Base-by-base conservation (phyloP, 2,113 vertebrate genomes). In the Hemibagrus wyckioides region DNA sequence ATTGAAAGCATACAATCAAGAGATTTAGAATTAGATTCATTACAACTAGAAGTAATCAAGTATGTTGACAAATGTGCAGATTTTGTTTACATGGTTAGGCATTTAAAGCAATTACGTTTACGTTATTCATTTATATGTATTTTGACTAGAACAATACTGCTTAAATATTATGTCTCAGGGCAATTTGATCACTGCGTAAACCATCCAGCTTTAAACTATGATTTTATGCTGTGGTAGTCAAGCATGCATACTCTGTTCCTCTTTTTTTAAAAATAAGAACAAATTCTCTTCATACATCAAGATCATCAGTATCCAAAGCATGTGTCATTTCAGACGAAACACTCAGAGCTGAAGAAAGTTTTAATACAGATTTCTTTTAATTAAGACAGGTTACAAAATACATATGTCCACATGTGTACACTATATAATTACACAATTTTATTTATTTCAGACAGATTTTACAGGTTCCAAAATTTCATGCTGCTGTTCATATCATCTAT, bases 221-320 rank as follows among this genome's bases (percentile, higher is more conserved):
- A 39, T 65, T 61, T 52, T 15, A 65, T 65, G 84, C 57, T 33
- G 21, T 48, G 23, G 63, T 50, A 63, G 54, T 65, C 71, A 79
- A 36, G 73, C 59, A 63, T 65, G 41, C 9, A 79, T 50, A 7
- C 57, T 17, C 23, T 30, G n/a, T 85, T 85, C 84, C 54, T 5
- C 73, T 85, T 85, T 85, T 77, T 63, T n/a, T n/a, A n/a, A 36
- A 50, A 57, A 25, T 36, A 77, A 85, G 6, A 25, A 57, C 14
- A 65, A 39, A 23, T 33, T 30, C 9, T 59, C 23, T 57, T 56
- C 15, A 52, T 14, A 56, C 3, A 61, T 54, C 28, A 65, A 83
- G 28, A 83, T 54, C 30, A 25, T 21, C 17, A 11, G 15, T 4
- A 48, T 50, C 25, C 23, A 48, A 76, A 48, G 4, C 36, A 23